Evolutionary conservation across 2,888 invertebrate species (phyloP), one percentile per base, ranked within the genome.

Genomic region (Dryadula phaetusa): DNA sequence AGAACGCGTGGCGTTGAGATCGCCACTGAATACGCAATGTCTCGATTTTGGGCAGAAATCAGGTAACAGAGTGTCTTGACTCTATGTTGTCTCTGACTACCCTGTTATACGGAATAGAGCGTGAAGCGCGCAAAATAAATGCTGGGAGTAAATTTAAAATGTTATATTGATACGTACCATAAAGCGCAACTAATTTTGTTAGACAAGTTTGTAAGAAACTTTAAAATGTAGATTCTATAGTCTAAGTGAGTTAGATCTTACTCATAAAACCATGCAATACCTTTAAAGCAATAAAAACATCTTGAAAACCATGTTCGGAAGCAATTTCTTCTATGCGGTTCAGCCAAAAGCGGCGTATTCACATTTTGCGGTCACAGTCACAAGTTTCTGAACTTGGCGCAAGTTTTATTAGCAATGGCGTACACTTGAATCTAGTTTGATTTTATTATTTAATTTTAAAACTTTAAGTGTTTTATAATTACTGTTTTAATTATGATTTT

Each of bases 331-430:
- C 68, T 77, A 81, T 81, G 82, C 77, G 75, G 79, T 79, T 72
- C 74, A 72, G 70, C 80, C 79, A 81, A 82, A 81, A 81, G 75
- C 76, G 79, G 77, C 72, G 72, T 72, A 66, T 72, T 79, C 76
- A 78, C 78, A 70, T 72, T 77, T 74, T 78, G 80, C 72, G 79
- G 80, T 76, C 60, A 70, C 67, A 74, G 69, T 62, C 65, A 67
- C 70, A 53, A 69, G 67, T 74, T 73, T 72, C 76, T 75, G 72
- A 72, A 74, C 72, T 73, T 72, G 72, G 72, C 68, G 56, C 70
- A 65, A 66, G 71, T 71, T 69, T 64, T 70, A 66, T 68, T 68
- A 61, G 67, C 61, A 32, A 42, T 10, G 25, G 25, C 42, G 16
- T 49, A 64, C 61, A 70, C 64, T 49, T 34, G 14, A 63, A 58